These are phyloP conservation scores for Apotomis betuletana DNA, from an alignment of 2,888 invertebrate species.

Conservation along the genomic window DNA sequence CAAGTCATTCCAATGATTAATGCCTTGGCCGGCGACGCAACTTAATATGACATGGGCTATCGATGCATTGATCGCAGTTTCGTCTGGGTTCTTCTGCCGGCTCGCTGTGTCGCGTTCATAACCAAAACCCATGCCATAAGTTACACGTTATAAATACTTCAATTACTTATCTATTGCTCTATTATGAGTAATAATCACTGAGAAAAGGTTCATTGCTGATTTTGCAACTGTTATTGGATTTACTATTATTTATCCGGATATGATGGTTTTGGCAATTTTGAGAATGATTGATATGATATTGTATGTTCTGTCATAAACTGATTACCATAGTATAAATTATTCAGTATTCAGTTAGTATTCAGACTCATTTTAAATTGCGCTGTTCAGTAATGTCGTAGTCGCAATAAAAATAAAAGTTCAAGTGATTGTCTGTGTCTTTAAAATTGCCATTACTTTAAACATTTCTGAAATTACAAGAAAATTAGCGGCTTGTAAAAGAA, in stretches of 20 bases:
- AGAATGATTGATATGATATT: too few species aligned
- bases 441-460: not conserved
- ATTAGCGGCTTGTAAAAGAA: too few species aligned
- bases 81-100: slow-evolving; percentile 11
- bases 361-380: not conserved
- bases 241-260: too few species aligned
- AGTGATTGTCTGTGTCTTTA: not conserved
- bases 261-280: too few species aligned
- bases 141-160: too few species aligned
- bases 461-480: too few species aligned
- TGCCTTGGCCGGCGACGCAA: slow-evolving; percentile 37
- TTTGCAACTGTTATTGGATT: too few species aligned
- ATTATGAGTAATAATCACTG: not conserved
- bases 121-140: slow-evolving; percentile 16
- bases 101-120: not conserved
- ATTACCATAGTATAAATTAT: not conserved
- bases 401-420: not conserved
- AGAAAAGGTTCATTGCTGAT: not conserved
- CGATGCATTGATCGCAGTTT: slow-evolving; percentile 26
- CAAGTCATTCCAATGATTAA: slow-evolving; percentile 25
- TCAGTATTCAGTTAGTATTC: not conserved
- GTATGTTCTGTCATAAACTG: not conserved
- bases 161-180: not conserved
- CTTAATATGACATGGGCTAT: slow-evolving; percentile 35
- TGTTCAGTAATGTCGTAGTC: not conserved